phyloP scores from a whole-genome alignment of 2,797 vertebrate genomes.

The Botia almorhae region DNA sequence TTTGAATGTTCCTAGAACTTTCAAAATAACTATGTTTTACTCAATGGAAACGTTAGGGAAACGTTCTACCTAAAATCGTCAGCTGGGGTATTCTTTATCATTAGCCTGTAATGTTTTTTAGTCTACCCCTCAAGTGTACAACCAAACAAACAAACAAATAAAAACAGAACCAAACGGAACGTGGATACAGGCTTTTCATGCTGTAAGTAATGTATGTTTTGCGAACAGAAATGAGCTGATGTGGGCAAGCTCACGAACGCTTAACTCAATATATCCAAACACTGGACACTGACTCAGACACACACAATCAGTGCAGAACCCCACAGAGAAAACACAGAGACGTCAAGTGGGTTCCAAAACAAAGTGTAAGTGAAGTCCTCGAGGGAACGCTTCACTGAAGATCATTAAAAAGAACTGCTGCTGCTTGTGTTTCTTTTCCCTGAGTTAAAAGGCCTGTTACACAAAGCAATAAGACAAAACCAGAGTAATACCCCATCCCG shows the following conservation, averaged over 20 bases:
- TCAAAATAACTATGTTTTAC: too few relatives aligned
- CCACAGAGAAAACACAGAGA: conserved; percentile 27
- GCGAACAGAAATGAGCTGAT: background rate
- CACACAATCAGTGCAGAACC: conserved; percentile 16
- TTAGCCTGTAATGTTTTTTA: background rate
- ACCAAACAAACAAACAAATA: too few relatives aligned
- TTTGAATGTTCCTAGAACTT: too few relatives aligned
- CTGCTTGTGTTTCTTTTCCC: background rate
- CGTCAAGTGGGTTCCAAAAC: conserved; percentile 25
- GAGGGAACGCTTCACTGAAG: conserved; percentile 24
- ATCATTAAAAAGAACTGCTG: conserved; percentile 44
- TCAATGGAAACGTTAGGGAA: too few relatives aligned
- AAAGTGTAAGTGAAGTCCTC: conserved; percentile 37
- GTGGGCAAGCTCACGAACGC: conserved; percentile 9
- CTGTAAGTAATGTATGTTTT: background rate
- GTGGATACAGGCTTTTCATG: background rate
- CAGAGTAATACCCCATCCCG: background rate
- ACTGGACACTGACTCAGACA: conserved; percentile 33
- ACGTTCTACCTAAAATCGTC: too few relatives aligned
- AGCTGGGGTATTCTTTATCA: background rate
- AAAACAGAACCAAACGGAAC: background rate
- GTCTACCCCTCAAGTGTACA: too few relatives aligned
- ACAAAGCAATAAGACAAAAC: conserved; percentile 11
- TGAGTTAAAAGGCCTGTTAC: conserved; percentile 15
- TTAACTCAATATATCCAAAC: conserved; percentile 14